Base-by-base conservation (phyloP, 2,888 invertebrate species). In the Nebria brevicollis region DNA sequence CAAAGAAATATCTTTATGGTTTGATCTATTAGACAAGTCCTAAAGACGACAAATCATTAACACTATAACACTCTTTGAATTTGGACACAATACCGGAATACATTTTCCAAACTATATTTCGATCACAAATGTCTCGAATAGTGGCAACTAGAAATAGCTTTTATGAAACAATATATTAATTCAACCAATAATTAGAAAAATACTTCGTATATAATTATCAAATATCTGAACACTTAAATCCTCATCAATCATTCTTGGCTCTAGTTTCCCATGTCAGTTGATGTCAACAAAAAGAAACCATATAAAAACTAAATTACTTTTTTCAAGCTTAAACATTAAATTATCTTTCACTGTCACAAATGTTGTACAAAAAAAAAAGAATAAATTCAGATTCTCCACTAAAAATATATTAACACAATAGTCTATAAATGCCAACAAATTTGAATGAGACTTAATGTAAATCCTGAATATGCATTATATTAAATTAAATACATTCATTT, bases 161-260 rank as follows among this genome's bases (percentile, higher is more conserved):
- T 34, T 34, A 34, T 54, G 54, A 54, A 11, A 8, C 11, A 54
- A 13, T 11, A 5, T 54, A 54, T 7, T 54, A 11, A 54, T 54
- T 3, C 13, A 34, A 11, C 54, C 54, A 54, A 54, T 54, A 54
- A 54, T 13, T 54, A 54, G 2, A 13, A 54, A 54, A 54, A 54
- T 54, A 54, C 11, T 54, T 13, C 7, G 54, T 72, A 68, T 76
- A 70, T 77, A 77, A 77, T 77, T 77, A 77, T 64, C 65, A 72
- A 77, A 68, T 77, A 77, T 41, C 70, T 54, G 77, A 77, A 77
- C 72, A 77, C 77, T 72, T 77, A 77, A 77, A 72, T 72, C 68
- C 64, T 72, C 77, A 77, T 77, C 77, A 77, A 77, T 77, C 77
- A 77, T 72, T 77, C 72, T 77, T 77, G 65, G 72, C 64, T 64